phyloP scores from a whole-genome alignment of 2,797 vertebrate species.

The Fistularia commersonii region DNA sequence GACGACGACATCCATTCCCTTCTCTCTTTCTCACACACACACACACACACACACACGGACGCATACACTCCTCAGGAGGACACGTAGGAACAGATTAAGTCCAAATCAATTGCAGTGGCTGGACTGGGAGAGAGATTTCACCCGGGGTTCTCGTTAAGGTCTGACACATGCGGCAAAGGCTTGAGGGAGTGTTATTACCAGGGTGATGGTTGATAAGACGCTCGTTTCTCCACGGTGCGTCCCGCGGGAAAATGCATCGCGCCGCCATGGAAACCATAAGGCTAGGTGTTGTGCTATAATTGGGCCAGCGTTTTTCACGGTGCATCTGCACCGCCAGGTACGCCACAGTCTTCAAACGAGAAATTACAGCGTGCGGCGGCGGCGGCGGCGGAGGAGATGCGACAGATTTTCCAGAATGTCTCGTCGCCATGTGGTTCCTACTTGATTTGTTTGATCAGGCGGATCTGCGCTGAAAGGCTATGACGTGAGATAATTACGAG shows the following conservation, averaged over 20 bases:
- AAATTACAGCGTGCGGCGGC: slow-evolving; percentile 71
- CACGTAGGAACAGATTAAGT: slow-evolving; percentile 81
- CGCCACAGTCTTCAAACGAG: slow-evolving; percentile 76
- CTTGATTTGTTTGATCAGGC: background rate
- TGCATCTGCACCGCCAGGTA: slow-evolving; percentile 80
- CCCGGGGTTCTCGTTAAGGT: slow-evolving; percentile 84
- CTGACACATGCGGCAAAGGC: slow-evolving; percentile 78
- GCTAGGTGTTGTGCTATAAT: slow-evolving; percentile 87
- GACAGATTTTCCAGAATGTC: slow-evolving; percentile 32
- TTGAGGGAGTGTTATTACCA: slow-evolving; percentile 84
- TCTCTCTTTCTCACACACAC: slow-evolving; percentile 6
- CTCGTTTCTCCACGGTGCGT: slow-evolving; percentile 83
- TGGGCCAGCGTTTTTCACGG: slow-evolving; percentile 81
- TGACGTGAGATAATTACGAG: slow-evolving; percentile 4
- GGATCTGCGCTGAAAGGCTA: background rate
- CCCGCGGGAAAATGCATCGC: slow-evolving; percentile 82
- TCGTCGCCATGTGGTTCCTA: slow-evolving; percentile 25
- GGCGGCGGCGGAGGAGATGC: slow-evolving; percentile 49
- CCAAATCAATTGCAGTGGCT: slow-evolving; percentile 83
- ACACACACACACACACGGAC: slow-evolving; percentile 25
- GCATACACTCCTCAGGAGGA: slow-evolving; percentile 40
- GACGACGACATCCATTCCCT: slow-evolving; percentile 11
- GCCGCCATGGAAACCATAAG: slow-evolving; percentile 94
- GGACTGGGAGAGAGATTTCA: slow-evolving; percentile 83
- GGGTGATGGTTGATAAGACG: slow-evolving; percentile 90